Evolutionary conservation across 2,113 vertebrate genomes (phyloP).

Genomic region (Anoura caudifer): DNA sequence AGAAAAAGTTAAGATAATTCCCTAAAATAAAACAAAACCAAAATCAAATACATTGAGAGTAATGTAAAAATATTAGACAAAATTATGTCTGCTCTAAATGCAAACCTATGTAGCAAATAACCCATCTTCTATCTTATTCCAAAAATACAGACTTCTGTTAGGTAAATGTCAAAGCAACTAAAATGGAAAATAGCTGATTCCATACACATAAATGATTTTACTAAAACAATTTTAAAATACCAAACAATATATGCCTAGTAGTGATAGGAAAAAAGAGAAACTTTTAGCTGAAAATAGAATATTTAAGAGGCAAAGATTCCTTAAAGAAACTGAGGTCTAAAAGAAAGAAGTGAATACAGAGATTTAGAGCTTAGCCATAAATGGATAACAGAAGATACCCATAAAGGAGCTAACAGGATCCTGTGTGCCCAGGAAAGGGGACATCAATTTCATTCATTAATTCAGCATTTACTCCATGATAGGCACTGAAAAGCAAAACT

Average conservation of each 20-base stretch:
- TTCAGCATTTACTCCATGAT: neutral
- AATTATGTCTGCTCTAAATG: constrained; percentile 41
- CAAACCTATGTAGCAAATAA: constrained; percentile 33
- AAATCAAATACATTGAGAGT: constrained; percentile 44
- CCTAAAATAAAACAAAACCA: neutral
- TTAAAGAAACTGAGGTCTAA: neutral
- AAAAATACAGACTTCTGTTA: constrained; percentile 23
- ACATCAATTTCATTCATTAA: constrained; percentile 16
- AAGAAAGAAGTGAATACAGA: neutral
- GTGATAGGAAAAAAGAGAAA: neutral
- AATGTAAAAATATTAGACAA: neutral
- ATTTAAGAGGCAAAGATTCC: constrained; percentile 4
- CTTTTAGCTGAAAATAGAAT: neutral
- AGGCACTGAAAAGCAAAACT: neutral
- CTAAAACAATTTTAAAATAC: neutral
- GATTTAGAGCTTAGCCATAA: neutral
- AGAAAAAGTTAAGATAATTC: constrained; percentile 16
- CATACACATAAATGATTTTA: constrained; percentile 21
- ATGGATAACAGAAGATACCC: neutral
- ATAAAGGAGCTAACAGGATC: neutral
- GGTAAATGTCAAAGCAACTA: constrained; percentile 6
- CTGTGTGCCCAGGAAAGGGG: neutral
- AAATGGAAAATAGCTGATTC: constrained; percentile 6
- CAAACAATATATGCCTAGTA: neutral
- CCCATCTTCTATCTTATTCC: neutral